phyloP scores from a whole-genome alignment of 2,797 vertebrate genomes.

The Lycodopsis pacificus region DNA sequence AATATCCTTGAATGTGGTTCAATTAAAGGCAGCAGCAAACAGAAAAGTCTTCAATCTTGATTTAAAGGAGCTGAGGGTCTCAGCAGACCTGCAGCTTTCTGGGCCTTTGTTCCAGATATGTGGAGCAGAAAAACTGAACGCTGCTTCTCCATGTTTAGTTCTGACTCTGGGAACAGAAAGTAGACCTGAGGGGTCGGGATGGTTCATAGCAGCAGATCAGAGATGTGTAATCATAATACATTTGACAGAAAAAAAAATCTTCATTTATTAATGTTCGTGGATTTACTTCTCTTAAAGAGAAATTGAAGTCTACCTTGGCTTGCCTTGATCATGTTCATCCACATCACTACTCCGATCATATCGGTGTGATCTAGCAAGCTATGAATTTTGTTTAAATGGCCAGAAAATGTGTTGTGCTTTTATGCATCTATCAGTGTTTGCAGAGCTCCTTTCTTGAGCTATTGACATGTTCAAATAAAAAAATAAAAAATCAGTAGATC shows the following conservation, averaged over 20 bases:
- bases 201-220: no score
- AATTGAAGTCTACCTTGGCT: neutral
- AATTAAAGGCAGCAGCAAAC: no score
- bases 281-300: neutral
- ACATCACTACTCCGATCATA: constrained; percentile 1
- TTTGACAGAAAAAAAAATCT: neutral
- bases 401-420: constrained; percentile 2
- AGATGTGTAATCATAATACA: neutral
- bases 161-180: no score
- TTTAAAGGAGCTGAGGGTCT: no score
- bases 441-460: constrained; percentile 41
- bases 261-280: neutral
- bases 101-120: no score
- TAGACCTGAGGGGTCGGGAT: no score
- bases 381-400: neutral
- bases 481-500: constrained; percentile 34
- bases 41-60: no score
- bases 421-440: constrained; percentile 47
- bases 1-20: no score
- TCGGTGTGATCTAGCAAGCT: constrained; percentile 12
- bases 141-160: no score
- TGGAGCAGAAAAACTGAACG: no score
- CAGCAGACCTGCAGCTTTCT: no score
- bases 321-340: constrained; percentile 15
- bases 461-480: constrained; percentile 55